Evolutionary conservation across 2,888 invertebrate genomes (phyloP).

Genomic region (Caenorhabditis virilis): DNA sequence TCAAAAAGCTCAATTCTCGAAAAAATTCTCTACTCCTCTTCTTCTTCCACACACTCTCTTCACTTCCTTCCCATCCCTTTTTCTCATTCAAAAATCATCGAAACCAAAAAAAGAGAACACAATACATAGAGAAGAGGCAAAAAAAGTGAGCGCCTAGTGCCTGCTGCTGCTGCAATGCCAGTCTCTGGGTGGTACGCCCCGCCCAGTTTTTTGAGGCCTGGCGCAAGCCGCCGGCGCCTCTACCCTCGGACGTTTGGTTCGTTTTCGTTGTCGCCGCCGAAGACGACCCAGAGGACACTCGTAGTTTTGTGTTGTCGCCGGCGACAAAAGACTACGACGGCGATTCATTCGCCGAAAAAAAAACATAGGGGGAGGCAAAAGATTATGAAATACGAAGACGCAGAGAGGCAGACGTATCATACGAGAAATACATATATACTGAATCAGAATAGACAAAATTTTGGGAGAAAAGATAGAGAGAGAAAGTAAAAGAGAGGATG

Average conservation of each 20-base stretch:
- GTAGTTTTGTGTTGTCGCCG: no score
- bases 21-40: neutral
- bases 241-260: no score
- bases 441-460: no score
- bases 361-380: neutral
- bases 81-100: neutral
- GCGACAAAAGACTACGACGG: slow-evolving; percentile 14
- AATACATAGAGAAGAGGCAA: slow-evolving; percentile 13
- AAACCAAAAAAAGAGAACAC: neutral
- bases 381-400: slow-evolving; percentile 1
- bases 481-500: no score
- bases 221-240: slow-evolving; percentile 37
- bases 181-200: slow-evolving; percentile 44
- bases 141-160: slow-evolving; percentile 11
- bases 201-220: slow-evolving; percentile 21
- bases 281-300: slow-evolving; percentile 18
- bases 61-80: neutral
- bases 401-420: slow-evolving; percentile 3
- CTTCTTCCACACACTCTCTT: neutral
- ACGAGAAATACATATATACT: no score
- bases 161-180: slow-evolving; percentile 23
- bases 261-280: no score
- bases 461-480: no score
- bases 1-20: neutral
- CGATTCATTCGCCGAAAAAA: neutral